Conservation (phyloP, 2,113 vertebrate genomes). For the Trichomycterus rosablanca region DNA sequence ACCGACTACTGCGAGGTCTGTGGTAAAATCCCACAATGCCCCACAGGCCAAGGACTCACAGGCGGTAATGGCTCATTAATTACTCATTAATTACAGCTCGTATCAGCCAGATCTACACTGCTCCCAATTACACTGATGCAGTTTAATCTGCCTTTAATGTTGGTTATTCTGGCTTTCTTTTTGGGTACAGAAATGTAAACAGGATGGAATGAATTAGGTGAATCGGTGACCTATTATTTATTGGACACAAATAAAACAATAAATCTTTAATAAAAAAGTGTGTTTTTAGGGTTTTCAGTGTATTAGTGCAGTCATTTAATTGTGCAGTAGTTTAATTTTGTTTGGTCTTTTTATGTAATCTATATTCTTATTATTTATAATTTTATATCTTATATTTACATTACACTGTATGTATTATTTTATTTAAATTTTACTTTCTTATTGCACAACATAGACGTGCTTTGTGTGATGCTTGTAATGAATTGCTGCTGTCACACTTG, state of each 20-base stretch:
- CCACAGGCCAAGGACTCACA: slow-evolving; percentile 68
- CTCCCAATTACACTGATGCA: not conserved
- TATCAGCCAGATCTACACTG: slow-evolving; percentile 2
- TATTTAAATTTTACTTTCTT: not conserved
- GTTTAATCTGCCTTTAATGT: not conserved
- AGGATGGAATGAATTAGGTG: slow-evolving; percentile 4
- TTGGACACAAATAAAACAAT: slow-evolving; percentile 1
- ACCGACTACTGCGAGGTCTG: slow-evolving; percentile 83
- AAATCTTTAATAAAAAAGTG: not conserved
- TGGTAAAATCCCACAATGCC: slow-evolving; percentile 71
- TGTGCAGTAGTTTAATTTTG: too few species aligned
- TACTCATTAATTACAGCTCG: not conserved
- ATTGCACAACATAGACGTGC: not conserved
- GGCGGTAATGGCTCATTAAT: slow-evolving; percentile 43
- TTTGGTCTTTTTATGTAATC: too few species aligned
- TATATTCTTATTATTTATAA: too few species aligned
- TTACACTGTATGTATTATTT: not conserved
- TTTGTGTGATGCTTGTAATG: too few species aligned
- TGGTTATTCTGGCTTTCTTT: not conserved
- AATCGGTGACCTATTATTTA: slow-evolving; percentile 11
- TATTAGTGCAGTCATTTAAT: too few species aligned
- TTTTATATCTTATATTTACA: not conserved
- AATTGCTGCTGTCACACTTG: too few species aligned
- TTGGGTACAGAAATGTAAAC: not conserved
- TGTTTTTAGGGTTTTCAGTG: not conserved